phyloP scores from a whole-genome alignment of 2,113 vertebrate genomes.

The Cinclus mexicanus region DNA sequence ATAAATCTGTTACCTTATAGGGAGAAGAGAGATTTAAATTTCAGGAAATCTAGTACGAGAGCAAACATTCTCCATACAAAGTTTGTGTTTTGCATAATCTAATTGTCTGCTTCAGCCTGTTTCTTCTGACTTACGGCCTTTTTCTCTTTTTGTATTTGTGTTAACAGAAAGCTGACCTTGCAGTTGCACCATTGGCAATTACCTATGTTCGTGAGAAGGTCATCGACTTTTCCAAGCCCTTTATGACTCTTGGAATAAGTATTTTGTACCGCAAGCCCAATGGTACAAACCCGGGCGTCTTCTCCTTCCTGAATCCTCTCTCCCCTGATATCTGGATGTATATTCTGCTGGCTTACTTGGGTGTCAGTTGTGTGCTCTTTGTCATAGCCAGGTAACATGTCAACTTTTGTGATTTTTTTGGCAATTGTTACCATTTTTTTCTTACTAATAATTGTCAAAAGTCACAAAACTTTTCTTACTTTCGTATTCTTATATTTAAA shows the following conservation, averaged over 20 bases:
- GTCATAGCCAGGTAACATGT: conserved; percentile 99
- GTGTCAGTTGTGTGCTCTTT: conserved; percentile 99
- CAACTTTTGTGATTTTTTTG: conserved; percentile 86
- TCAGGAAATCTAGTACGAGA: conserved; percentile 58
- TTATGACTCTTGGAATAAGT: conserved; percentile 99
- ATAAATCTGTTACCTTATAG: conserved; percentile 17
- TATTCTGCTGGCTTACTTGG: conserved; percentile 99
- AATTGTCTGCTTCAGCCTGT: conserved; percentile 70
- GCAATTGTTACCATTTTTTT: conserved; percentile 79
- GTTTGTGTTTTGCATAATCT: conserved; percentile 79
- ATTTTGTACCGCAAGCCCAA: conserved; percentile 99
- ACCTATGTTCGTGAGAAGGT: conserved; percentile 98
- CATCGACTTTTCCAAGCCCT: conserved; percentile 99
- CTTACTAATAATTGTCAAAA: conserved; percentile 85
- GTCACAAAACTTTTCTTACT: conserved; percentile 78
- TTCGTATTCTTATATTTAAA: conserved; percentile 64
- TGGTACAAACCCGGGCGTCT: conserved; percentile 99
- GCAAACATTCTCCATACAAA: conserved; percentile 66
- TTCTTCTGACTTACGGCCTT: conserved; percentile 69
- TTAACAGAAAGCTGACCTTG: conserved; percentile 99
- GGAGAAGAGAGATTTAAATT: conserved; percentile 65
- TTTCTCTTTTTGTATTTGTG: conserved; percentile 77
- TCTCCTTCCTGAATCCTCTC: conserved; percentile 99
- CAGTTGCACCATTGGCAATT: conserved; percentile 96
- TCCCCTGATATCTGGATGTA: conserved; percentile 99